Evolutionary conservation across 2,888 invertebrate genomes (phyloP).

Genomic region (Caradrina kadenii): DNA sequence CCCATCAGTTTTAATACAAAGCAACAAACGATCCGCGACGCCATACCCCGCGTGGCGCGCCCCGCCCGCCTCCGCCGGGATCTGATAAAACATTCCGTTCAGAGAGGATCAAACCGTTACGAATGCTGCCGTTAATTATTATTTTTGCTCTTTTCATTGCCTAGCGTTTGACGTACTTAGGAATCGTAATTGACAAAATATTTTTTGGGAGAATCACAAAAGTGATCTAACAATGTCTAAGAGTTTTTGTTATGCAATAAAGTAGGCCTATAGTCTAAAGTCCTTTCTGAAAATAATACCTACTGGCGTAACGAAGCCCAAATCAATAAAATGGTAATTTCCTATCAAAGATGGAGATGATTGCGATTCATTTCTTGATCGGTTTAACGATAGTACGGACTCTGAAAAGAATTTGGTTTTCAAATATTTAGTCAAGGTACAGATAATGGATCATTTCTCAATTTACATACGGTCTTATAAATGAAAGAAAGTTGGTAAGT

Average conservation of each 20-base stretch:
- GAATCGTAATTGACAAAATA: conserved; percentile 8
- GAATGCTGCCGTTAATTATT: conserved; percentile 44
- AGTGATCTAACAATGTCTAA: conserved; percentile 10
- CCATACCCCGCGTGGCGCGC: conserved; percentile 33
- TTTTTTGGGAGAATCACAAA: not conserved
- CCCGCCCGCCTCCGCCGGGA: conserved; percentile 24
- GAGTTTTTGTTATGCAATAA: not conserved
- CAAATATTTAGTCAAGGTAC: conserved; percentile 32
- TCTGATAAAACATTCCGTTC: conserved; percentile 52
- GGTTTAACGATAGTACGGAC: conserved; percentile 28
- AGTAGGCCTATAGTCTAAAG: not conserved
- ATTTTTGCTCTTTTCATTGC: conserved; percentile 41
- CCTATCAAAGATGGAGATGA: conserved; percentile 36
- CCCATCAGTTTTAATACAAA: conserved; percentile 64
- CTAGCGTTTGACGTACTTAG: conserved; percentile 14
- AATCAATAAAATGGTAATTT: conserved; percentile 56
- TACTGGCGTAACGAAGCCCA: conserved; percentile 3
- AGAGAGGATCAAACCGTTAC: conserved; percentile 49
- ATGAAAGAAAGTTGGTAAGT: not conserved
- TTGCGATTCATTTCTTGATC: conserved; percentile 45
- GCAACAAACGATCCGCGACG: conserved; percentile 62
- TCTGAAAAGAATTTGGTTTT: conserved; percentile 44
- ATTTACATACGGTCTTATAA: conserved; percentile 22
- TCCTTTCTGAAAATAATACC: conserved; percentile 11
- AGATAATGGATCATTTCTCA: conserved; percentile 18